Base-by-base conservation (phyloP, 2,888 invertebrate species). In the Calameuta idolon region DNA sequence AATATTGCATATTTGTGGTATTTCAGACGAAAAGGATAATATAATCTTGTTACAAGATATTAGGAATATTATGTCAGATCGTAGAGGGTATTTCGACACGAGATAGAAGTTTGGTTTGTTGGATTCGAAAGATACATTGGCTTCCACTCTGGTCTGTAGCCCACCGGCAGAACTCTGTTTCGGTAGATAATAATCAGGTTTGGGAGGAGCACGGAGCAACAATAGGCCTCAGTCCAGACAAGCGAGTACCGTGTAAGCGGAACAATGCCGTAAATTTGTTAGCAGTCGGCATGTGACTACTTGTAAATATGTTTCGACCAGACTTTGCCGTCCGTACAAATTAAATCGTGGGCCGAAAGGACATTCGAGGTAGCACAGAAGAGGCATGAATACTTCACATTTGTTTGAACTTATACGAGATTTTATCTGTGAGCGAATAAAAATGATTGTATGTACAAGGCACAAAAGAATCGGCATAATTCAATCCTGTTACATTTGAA, bases 201-300 rank as follows among this genome's bases (percentile, higher is more conserved):
- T 34, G 71, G 71, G 33, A 34, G 71, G 12, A 71, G 71, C 33
- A 12, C 2, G 31, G 5, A 34, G 31, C 33, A 71, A 71, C 71
- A 34, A 71, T 31, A 34, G 71, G 33, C 31, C 23, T 31, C 15
- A 34, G 33, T 71, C 34, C 71, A 34, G 33, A 71, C 71, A 34
- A 71, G 71, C 31, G 12, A 71, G 71, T 33, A 15, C 23, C 71
- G 33, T 34, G 33, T 34, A 31, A 71, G 12, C n/a, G n/a, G 3
- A 77, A 77, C 75, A 75, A 77, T 75, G 34, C 35, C 69, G 40
- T 69, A 75, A 77, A 75, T 71, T 77, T 77, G 75, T 77, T 75
- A 77, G 75, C 71, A 34, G 23, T 23, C 55, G 23, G 55, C 23
- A 5, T 55, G 55, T 55, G 55, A 55, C 23, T 55, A 55, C 55